Base-by-base conservation (phyloP, 1,140 invertebrate species). In the Helicoverpa zea region DNA sequence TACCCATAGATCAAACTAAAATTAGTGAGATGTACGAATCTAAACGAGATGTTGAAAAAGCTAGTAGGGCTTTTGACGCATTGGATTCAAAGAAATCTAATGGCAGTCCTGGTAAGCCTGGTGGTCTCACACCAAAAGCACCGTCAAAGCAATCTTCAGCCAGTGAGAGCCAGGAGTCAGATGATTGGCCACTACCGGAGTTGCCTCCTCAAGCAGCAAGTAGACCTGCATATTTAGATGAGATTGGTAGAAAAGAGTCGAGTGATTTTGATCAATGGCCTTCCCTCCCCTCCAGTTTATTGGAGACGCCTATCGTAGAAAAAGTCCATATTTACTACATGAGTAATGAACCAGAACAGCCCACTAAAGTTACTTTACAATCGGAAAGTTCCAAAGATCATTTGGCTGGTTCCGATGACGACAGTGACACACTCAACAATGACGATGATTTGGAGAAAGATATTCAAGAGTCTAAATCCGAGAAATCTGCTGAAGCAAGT, bases 311-410 rank as follows among this genome's bases (percentile, higher is more conserved):
- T 4, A 95, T 95, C 35, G 96, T 98, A n/a, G 97, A 97, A 88
- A 97, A 97, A 88, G 97, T 98, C n/a, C 97, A 98, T 93, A 98
- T 97, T 35, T 98, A 97, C 90, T 98, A 97, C 83, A 97, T 97
- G 94, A 97, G 97, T 81, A 96, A 97, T 54, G 97, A 97, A 88
- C 97, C 96, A 0, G 97, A 97, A 92, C 95, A 93, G 85, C 95
- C 96, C 0, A 96, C 96, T 56, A 97, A 97, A 89, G 97, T 98
- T 91, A 96, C 96, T 96, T 80, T 97, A 96, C 35, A 96, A 94
- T 96, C 91, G 88, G 96, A 96, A 58, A 95, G 93, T 88, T 96
- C 82, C 87, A 96, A 91, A 81, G 96, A 95, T 70, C 96, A 96
- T 79, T 95, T 96, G 82, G 89, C 92, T 16, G 94, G 93, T 23